These are phyloP conservation scores for Porites lutea DNA, from an alignment of 64 coral and sea anemone species.

Conservation along the genomic window DNA sequence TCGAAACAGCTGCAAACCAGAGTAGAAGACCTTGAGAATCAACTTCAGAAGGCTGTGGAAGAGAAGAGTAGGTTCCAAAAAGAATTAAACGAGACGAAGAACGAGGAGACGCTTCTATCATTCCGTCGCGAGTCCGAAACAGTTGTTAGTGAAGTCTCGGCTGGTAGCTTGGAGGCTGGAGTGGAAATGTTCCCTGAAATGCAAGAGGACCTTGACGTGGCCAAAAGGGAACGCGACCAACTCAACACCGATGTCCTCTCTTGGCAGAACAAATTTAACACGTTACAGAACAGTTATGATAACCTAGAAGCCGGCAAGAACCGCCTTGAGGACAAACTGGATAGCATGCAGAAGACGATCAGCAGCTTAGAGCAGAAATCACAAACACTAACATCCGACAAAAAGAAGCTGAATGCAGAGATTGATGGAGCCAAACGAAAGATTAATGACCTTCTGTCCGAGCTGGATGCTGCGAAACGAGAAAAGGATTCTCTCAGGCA, in stretches of 20 bases:
- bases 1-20: slow-evolving; percentile 45
- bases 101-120: slow-evolving; percentile 22
- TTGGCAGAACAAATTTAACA: slow-evolving; percentile 83
- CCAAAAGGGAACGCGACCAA: slow-evolving; percentile 80
- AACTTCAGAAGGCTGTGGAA: slow-evolving; percentile 57
- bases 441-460: slow-evolving; percentile 74
- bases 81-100: slow-evolving; percentile 58
- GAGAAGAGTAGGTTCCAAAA: slow-evolving; percentile 72
- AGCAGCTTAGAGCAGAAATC: slow-evolving; percentile 74
- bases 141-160: slow-evolving; percentile 56
- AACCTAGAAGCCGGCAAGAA: slow-evolving; percentile 80
- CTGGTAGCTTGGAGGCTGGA: slow-evolving; percentile 59
- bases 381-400: slow-evolving; percentile 74
- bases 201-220: slow-evolving; percentile 64
- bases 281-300: slow-evolving; percentile 79
- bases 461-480: slow-evolving; percentile 66
- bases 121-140: slow-evolving; percentile 54
- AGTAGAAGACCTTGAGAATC: slow-evolving; percentile 59
- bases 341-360: slow-evolving; percentile 90
- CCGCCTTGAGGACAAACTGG: slow-evolving; percentile 81
- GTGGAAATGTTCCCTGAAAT: slow-evolving; percentile 79
- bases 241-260: slow-evolving; percentile 70
- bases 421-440: slow-evolving; percentile 90
- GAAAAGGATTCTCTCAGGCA: slow-evolving; percentile 77
- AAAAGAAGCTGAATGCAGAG: slow-evolving; percentile 78